Conservation (phyloP, 2,797 vertebrate species). For the Semaprochilodus insignis region DNA sequence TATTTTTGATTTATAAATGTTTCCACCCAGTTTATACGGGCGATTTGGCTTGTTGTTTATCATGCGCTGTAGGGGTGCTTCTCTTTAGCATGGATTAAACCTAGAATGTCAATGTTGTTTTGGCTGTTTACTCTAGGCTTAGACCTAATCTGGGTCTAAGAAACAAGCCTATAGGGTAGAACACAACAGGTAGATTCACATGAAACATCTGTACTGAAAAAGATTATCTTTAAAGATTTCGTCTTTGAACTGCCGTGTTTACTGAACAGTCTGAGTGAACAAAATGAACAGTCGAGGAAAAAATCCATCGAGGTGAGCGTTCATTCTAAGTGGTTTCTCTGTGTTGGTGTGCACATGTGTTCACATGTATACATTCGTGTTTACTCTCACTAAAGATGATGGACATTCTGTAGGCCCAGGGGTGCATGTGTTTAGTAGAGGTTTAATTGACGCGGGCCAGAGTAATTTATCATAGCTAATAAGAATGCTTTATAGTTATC, state of each 20-base stretch:
- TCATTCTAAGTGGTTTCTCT: conserved; percentile 9
- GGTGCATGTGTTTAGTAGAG: conserved; percentile 56
- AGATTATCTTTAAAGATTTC: neutral
- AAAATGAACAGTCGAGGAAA: conserved; percentile 19
- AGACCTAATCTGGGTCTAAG: neutral
- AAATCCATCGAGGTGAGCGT: conserved; percentile 20
- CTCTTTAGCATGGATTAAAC: neutral
- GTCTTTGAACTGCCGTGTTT: conserved; percentile 35
- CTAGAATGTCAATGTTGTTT: too few species aligned
- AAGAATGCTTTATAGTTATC: conserved; percentile 67
- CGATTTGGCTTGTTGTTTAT: too few species aligned
- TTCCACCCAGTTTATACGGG: too few species aligned
- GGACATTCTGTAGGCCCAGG: conserved; percentile 7
- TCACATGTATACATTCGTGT: conserved; percentile 34
- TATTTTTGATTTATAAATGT: too few species aligned
- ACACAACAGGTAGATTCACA: too few species aligned
- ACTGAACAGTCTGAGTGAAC: neutral
- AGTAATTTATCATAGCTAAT: conserved; percentile 65
- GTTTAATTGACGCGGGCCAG: conserved; percentile 62
- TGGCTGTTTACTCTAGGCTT: neutral
- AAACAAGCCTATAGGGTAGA: neutral
- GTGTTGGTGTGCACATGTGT: neutral
- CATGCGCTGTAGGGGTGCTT: neutral
- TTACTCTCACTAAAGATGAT: conserved; percentile 43
- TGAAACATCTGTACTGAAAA: too few species aligned